Base-by-base conservation (phyloP, 2,113 vertebrate genomes). In the Chionodraco myersi region DNA sequence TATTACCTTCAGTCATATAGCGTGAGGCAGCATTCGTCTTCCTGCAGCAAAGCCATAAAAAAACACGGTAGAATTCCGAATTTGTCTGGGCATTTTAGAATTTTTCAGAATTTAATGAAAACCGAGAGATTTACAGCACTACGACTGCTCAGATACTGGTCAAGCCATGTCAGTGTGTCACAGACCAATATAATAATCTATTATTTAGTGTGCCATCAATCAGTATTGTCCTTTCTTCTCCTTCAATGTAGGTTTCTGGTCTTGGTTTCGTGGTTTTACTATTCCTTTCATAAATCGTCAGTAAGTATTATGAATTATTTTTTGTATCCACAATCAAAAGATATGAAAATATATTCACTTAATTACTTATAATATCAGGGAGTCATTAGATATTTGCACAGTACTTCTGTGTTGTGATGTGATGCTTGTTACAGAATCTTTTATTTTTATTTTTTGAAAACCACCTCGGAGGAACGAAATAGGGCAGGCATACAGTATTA, bases 1-100 rank as follows among this genome's bases (percentile, higher is more conserved):
- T 75, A 79, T 90, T 84, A 77, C 73, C 41, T 61, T 12, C 49
- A 81, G 68, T 76, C 51, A n/a, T 34, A 77, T 53, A 74, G 45
- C 47, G 63, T 14, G 61, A 65, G 45, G 67, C 18, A 18, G 47
- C 0, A 45, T 71, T 74, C 61, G 23, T 76, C 30, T 16, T 49
- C 56, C 62, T 53, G 23, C 34, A 44, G 26, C 26, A 0, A 15
- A 9, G 49, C 5, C 1, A 18, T 15, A 4, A 60, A 56, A 56
- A 36, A 45, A 58, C 10, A 59, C 26, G 48, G 15, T 30, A 79
- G 0, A 18, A 77, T n/a, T 13, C 3, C 2, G 12, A 62, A 49
- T 21, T 1, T 53, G 13, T 60, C 26, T 1, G 18, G 44, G 34
- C 11, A 76, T 36, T 21, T 53, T 36, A 3, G 6, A 65, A 16